Percentiles rank a stretch among this genome's conserved stretches.
These are phyloP conservation scores for Epirrita christyi DNA, from an alignment of 2,888 invertebrate genomes.

Conservation along the genomic window DNA sequence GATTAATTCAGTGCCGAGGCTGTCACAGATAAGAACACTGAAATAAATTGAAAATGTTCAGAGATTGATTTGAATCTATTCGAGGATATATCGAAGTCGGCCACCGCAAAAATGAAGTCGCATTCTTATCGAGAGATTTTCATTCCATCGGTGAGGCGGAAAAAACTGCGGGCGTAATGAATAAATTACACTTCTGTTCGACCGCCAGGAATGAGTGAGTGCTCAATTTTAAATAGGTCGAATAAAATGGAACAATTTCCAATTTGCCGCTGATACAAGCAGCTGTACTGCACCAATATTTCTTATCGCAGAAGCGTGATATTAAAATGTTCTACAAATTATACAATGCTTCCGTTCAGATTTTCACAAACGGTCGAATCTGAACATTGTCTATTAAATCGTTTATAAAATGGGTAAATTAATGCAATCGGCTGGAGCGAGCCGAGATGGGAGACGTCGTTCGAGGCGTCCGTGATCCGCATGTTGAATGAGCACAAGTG, in stretches of 20 bases:
- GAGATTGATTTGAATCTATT: constrained; percentile 84
- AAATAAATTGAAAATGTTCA: constrained; percentile 86
- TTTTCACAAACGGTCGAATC: constrained; percentile 65
- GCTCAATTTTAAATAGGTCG: constrained; percentile 53
- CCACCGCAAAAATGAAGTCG: constrained; percentile 63
- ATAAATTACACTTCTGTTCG: constrained; percentile 62
- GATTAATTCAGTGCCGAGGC: constrained; percentile 83
- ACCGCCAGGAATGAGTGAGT: constrained; percentile 53
- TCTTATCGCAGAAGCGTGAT: constrained; percentile 35
- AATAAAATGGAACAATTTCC: constrained; percentile 53
- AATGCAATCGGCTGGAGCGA: constrained; percentile 80
- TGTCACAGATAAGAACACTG: constrained; percentile 83
- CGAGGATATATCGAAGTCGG: constrained; percentile 75
- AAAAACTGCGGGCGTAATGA: constrained; percentile 60
- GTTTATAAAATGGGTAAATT: constrained; percentile 82
- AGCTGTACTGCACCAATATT: constrained; percentile 42
- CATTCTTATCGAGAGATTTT: constrained; percentile 59
- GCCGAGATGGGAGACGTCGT: constrained; percentile 80
- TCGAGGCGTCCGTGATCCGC: constrained; percentile 76
- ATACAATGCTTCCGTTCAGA: constrained; percentile 44
- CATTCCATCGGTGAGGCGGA: constrained; percentile 47
- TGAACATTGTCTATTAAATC: constrained; percentile 79
- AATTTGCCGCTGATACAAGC: constrained; percentile 47
- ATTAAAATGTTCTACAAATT: constrained; percentile 39
- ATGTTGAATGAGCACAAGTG: constrained; percentile 72